Evolutionary conservation across 2,113 vertebrate species (phyloP).

Genomic region (Marcusenius ussheri): DNA sequence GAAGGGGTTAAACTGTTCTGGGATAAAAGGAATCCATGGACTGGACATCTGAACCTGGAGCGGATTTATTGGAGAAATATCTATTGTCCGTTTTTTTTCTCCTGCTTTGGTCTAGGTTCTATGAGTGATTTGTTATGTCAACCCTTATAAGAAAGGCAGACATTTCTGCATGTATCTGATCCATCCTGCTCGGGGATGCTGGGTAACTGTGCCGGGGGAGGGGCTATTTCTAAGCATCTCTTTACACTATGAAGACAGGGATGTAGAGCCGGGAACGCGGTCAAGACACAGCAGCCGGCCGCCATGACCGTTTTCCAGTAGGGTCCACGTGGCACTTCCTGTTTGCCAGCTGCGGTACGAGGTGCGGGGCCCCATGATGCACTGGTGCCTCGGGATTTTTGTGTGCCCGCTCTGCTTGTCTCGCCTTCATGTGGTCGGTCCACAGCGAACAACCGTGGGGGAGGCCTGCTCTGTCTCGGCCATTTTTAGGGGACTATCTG

Average conservation of each 20-base stretch:
- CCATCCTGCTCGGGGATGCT: background rate
- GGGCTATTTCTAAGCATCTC: background rate
- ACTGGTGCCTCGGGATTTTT: background rate
- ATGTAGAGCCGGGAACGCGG: background rate
- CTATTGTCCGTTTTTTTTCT: background rate
- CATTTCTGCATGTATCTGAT: background rate
- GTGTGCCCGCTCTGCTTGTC: background rate
- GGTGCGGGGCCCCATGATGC: background rate
- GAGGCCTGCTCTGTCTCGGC: background rate
- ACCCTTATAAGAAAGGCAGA: background rate
- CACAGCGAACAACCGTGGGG: background rate
- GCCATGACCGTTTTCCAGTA: background rate
- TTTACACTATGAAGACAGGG: background rate
- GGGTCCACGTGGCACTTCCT: background rate
- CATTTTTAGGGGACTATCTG: background rate
- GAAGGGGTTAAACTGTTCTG: background rate
- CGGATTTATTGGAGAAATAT: background rate
- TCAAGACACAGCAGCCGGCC: too few species aligned
- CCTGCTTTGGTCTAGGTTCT: background rate
- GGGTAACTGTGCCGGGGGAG: background rate
- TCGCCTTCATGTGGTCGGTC: background rate
- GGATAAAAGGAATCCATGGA: background rate
- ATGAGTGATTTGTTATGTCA: background rate
- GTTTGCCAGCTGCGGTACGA: background rate
- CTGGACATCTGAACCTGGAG: background rate